Evolutionary conservation across 2,888 invertebrate genomes (phyloP), one percentile per base, ranked within the genome.

Genomic region (Eudasyphora cyanicolor): DNA sequence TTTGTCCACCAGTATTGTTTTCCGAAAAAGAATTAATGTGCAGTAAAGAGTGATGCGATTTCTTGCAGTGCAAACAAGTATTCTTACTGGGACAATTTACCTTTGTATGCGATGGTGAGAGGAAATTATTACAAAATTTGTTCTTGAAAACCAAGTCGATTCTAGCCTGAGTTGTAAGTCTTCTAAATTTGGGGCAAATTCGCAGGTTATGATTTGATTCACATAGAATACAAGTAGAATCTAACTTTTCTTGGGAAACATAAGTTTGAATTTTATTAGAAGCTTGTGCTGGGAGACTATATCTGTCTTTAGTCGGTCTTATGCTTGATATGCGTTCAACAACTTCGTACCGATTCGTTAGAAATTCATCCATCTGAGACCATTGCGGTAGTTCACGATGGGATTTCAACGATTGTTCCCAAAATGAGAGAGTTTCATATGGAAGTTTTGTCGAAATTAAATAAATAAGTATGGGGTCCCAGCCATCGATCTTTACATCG

Each of bases 351-450:
- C 57, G 6, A 10, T 67, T 49, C 1, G 54, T 38, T 1, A 76
- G 35, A 19, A 76, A 76, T 27, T 76, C 69, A 12, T 32, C 51
- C 67, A 76, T 67, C 67, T 76, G 76, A 12, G 75, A 45, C 64
- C 75, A 75, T 6, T 27, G 42, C 1, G 75, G 75, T 12, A 62
- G 75, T 19, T 75, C 62, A 6, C 76, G 51, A 21, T 45, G 76
- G 14, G 76, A 76, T 51, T 35, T 73, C 4, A 73, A 14, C 12
- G 71, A 73, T 24, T 73, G 71, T 57, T 54, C 57, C 62, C 62
- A 62, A 4, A 38, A 19, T 3, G 62, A 35, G 2, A 62, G 7
- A 7, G 62, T 62, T 35, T 62, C 62, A 7, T 62, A 7, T 6
- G 62, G 62, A 2, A 62, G 62, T 8, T 62, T 62, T 14, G 62